phyloP scores from a whole-genome alignment of 2,113 vertebrate genomes.

The Tringa solitaria region DNA sequence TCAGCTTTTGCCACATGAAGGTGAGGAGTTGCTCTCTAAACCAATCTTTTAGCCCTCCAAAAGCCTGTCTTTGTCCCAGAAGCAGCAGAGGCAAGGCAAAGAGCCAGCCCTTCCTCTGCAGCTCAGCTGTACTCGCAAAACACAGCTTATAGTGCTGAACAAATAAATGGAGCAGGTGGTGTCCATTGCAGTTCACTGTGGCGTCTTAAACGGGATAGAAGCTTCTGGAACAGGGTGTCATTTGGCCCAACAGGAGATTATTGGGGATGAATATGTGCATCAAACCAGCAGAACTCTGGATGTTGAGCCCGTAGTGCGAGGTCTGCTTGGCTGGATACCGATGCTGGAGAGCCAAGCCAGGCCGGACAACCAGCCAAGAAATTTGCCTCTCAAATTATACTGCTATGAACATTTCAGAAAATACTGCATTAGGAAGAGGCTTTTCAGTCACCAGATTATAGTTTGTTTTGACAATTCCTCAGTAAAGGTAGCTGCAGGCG shows the following conservation, averaged over 20 bases:
- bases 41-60: not conserved
- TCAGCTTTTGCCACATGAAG: not conserved
- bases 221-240: not conserved
- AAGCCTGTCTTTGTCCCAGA: not conserved
- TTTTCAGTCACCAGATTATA: not conserved
- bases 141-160: not conserved
- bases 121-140: not conserved
- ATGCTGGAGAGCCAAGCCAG: not conserved
- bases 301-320: accelerated
- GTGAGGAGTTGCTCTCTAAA: not conserved
- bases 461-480: not conserved
- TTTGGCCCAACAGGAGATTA: not conserved
- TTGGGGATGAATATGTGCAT: not conserved
- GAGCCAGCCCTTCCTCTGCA: not conserved
- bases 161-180: not conserved
- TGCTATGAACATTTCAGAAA: not conserved
- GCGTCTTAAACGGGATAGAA: not conserved
- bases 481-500: not conserved
- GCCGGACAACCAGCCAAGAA: not conserved
- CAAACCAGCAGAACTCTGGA: not conserved
- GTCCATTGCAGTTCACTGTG: not conserved
- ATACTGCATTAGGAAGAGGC: not conserved
- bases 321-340: not conserved
- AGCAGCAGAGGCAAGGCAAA: not conserved
- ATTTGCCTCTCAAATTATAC: not conserved